A percentile compares a stretch with the other conserved stretches of the same genome.
Conservation (phyloP, 2,888 invertebrate species). For the Monochamus alternatus region DNA sequence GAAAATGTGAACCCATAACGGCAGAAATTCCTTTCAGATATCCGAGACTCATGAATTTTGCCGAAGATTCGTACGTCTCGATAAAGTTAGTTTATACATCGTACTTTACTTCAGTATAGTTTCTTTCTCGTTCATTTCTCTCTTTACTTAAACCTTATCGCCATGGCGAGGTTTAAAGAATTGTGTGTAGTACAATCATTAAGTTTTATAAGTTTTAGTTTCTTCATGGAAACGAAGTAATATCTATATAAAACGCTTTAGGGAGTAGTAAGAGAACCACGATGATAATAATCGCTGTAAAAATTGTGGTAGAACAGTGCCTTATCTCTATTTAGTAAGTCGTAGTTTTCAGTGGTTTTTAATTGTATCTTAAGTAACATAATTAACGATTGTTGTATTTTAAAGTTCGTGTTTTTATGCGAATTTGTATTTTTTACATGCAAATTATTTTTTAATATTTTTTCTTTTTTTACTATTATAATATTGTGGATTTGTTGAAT, state of each 20-base stretch:
- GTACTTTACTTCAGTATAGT: slow-evolving; percentile 14
- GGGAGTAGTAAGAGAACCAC: slow-evolving; percentile 30
- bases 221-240: slow-evolving; percentile 34
- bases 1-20: not conserved
- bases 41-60: not conserved
- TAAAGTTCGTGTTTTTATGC: not conserved
- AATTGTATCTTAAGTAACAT: not conserved
- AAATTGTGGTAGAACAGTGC: slow-evolving; percentile 30
- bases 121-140: slow-evolving; percentile 35
- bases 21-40: slow-evolving; percentile 1
- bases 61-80: not conserved
- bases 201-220: slow-evolving; percentile 48
- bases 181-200: slow-evolving; percentile 65
- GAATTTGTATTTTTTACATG: not conserved
- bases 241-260: slow-evolving; percentile 33
- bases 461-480: too few species aligned
- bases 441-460: too few species aligned
- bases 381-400: not conserved
- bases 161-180: slow-evolving; percentile 59
- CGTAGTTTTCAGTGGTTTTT: not conserved
- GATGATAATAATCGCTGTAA: slow-evolving; percentile 5
- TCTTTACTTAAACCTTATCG: slow-evolving; percentile 43
- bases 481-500: too few species aligned
- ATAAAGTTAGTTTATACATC: slow-evolving; percentile 1
- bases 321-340: slow-evolving; percentile 11